Base-by-base conservation (phyloP, 2,888 invertebrate species). In the Rhogogaster chlorosoma region DNA sequence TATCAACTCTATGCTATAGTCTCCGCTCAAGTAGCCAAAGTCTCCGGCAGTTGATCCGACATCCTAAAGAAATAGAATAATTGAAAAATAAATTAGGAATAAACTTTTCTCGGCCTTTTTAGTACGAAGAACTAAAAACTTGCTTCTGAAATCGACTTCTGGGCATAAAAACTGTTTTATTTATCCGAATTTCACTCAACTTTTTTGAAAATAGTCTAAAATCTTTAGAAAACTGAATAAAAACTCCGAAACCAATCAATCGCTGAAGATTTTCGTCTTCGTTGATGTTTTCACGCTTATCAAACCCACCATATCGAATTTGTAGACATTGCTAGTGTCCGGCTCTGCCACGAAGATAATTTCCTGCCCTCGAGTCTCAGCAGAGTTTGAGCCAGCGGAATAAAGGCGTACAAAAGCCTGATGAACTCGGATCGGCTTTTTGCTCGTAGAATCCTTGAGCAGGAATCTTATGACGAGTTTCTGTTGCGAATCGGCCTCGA, bases 321-420 rank as follows among this genome's bases (percentile, higher is more conserved):
- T 98, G 93, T 99, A 99, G 0, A 96, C 94, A 90, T 96, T 96
- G 83, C 95, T 94, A 87, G 94, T 94, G 91, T 99, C 99, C 5
- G 97, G 96, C 92, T 99, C 99, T 0, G 99, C 98, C 5, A 99
- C 97, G 93, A 98, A 99, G 89, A 99, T 96, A 78, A 98, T 97
- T 94, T 99, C 99, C 86, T 96, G 96, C n/a, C 95, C 94, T 0
- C 95, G 95, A 83, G 94, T 94, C 22, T 94, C 94, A 7, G 87
- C 87, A 0, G 86, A 87, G 18, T 36, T 75, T 22, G 80, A 57
- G 1, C n/a, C 84, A 0, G 86, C 83, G 0, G 86, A 86, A 71
- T 86, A 84, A 71, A 99, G 95, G 78, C 97, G 95, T 38, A 99
- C 96, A 93, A 99, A 99, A 0, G 98, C 97, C 94, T 98, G 98